Evolutionary conservation across 2,797 vertebrate species (phyloP).

Genomic region (Trachurus trachurus): DNA sequence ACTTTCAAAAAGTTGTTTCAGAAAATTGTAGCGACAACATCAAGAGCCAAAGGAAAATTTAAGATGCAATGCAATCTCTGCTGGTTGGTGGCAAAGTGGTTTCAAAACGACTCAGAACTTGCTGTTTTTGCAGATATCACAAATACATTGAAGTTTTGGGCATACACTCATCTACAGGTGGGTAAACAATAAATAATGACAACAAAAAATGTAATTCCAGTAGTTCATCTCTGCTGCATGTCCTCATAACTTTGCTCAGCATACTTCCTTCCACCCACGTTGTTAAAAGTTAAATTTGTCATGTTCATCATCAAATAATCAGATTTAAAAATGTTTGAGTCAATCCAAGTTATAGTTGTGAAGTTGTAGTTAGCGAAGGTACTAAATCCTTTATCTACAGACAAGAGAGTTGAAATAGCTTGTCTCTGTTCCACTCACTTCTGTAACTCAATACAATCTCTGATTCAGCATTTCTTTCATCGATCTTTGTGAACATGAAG

Average conservation of each 20-base stretch:
- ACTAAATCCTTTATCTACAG: background rate
- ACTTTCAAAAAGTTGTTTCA: background rate
- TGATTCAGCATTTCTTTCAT: background rate
- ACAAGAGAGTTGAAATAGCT: background rate
- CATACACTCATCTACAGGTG: background rate
- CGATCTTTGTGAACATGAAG: background rate
- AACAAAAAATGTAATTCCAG: background rate
- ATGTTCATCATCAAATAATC: background rate
- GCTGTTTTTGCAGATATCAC: background rate
- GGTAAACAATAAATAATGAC: background rate
- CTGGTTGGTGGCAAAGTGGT: background rate
- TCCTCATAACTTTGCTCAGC: background rate
- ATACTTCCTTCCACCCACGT: background rate
- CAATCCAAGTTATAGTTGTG: background rate
- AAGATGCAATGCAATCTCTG: slow-evolving; percentile 9
- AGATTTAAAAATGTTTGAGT: background rate
- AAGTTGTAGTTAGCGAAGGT: background rate
- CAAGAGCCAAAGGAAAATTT: background rate
- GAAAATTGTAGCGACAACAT: slow-evolving; percentile 15
- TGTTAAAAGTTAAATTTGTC: background rate
- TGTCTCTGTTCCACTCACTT: background rate
- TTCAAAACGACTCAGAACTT: background rate
- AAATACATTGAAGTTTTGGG: background rate
- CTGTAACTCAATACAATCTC: background rate
- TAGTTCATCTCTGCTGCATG: background rate